These are phyloP conservation scores for Caligus rogercresseyi DNA, from an alignment of 1,140 invertebrate genomes.

Conservation along the genomic window DNA sequence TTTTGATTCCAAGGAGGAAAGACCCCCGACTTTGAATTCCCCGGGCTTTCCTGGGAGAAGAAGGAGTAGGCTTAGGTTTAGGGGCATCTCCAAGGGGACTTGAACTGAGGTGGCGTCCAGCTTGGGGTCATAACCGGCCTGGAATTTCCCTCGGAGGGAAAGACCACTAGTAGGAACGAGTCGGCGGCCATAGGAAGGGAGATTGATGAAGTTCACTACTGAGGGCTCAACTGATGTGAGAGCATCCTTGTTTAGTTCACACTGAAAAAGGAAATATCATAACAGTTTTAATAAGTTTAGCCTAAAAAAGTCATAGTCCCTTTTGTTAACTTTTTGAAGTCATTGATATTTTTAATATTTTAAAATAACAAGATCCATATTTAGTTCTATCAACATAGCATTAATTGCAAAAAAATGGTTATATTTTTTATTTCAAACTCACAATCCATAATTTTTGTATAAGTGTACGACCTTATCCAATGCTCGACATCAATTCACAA, in stretches of 20 bases:
- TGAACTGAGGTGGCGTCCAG: not conserved
- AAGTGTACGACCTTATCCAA: too few relatives aligned
- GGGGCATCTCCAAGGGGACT: not conserved
- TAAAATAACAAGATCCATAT: too few relatives aligned
- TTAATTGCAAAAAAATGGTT: too few relatives aligned
- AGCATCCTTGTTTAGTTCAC: not conserved
- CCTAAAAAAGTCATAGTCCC: not conserved
- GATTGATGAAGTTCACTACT: constrained; percentile 14
- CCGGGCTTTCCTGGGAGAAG: constrained; percentile 2
- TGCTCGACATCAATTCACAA: too few relatives aligned
- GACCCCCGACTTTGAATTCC: constrained; percentile 10
- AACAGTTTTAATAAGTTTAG: not conserved
- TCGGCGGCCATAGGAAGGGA: not conserved
- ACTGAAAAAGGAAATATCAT: not conserved
- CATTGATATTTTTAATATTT: too few relatives aligned
- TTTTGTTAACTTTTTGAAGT: too few relatives aligned
- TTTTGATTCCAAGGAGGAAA: constrained; percentile 4
- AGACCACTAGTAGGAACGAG: not conserved
- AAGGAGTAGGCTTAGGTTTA: not conserved
- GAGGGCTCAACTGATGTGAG: not conserved
- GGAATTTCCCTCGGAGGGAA: not conserved
- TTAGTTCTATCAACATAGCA: too few relatives aligned
- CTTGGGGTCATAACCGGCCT: not conserved
- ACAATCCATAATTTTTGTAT: too few relatives aligned
- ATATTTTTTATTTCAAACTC: too few relatives aligned